Evolutionary conservation across 2,797 vertebrate genomes (phyloP), one percentile per base, ranked within the genome.

Genomic region (Poeciliopsis turneri): DNA sequence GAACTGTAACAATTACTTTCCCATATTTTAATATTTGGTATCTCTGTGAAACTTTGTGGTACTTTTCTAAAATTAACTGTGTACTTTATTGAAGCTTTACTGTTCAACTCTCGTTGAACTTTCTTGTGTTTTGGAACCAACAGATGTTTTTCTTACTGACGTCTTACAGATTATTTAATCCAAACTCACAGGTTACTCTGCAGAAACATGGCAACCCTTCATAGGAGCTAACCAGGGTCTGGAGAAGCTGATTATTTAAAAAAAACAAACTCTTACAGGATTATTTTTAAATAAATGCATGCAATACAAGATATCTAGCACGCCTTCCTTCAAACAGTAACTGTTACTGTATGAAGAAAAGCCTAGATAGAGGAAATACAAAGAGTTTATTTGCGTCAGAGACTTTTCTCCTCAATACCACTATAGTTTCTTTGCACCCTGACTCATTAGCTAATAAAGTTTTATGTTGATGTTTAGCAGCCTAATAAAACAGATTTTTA

Each of bases 371-470:
- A 64, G 2, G 15, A 33, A 33, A 64, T 20, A 36, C 15, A 18
- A 61, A 64, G 25, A 72, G 72, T 78, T 55, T 84, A 88, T 64
- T 16, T 33, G 36, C 11, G 30, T 33, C 30, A 64, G 30, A 61
- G 15, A 33, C 33, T 33, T 36, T 36, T 10, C 30, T 18, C 59
- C 30, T 9, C 33, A 20, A 8, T 18, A 0, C 2, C 36, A 8
- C 3, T 33, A 1, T 0, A 18, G 7, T 13, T 4, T 6, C 2
- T 64, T 18, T 64, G 2, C 28, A 16, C 5, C 57, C 13, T 15
- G 13, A 30, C 5, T 30, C 23, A 70, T 5, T 15, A 45, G 15
- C 1, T 45, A 70, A 59, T 18, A 30, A 45, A 23, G 8, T 46
- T 75, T 41, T n/a, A 15, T 28, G 16, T 33, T 23, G 61, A 33